These are phyloP conservation scores for Theocolax elegans DNA, from an alignment of 1,140 invertebrate species.

Conservation along the genomic window DNA sequence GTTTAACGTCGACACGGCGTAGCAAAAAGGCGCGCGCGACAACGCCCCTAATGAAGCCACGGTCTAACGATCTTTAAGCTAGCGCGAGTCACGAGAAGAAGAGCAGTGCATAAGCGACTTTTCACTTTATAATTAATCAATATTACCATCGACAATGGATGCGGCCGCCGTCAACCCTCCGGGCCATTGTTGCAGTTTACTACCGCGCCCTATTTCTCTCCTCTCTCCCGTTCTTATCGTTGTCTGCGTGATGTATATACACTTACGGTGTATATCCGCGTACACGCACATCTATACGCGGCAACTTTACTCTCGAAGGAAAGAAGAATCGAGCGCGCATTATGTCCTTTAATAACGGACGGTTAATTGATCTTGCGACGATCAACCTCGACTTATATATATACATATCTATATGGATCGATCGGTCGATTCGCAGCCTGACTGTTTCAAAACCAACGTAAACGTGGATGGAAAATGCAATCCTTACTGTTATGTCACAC, in stretches of 20 bases:
- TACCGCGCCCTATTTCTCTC: slow-evolving; percentile 17
- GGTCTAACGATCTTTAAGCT: slow-evolving; percentile 43
- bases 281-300: no score
- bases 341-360: slow-evolving; percentile 51
- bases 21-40: slow-evolving; percentile 9
- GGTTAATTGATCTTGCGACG: slow-evolving; percentile 42
- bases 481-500: neutral
- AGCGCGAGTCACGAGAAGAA: no score
- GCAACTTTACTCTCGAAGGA: slow-evolving; percentile 18
- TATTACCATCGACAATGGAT: slow-evolving; percentile 57
- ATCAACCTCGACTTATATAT: slow-evolving; percentile 1
- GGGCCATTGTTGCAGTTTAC: slow-evolving; percentile 53
- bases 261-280: no score
- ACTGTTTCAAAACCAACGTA: no score
- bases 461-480: no score
- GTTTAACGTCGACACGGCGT: slow-evolving; percentile 12
- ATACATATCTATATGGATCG: slow-evolving; percentile 24
- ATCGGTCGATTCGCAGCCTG: neutral
- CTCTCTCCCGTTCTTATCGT: slow-evolving; percentile 42
- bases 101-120: slow-evolving; percentile 41
- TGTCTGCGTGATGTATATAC: no score
- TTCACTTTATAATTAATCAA: slow-evolving; percentile 56
- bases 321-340: slow-evolving; percentile 28
- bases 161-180: neutral
- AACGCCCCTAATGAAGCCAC: slow-evolving; percentile 44